Evolutionary conservation across 92 coral and sea anemone species (phyloP).

Genomic region (Zoanthus sociatus): DNA sequence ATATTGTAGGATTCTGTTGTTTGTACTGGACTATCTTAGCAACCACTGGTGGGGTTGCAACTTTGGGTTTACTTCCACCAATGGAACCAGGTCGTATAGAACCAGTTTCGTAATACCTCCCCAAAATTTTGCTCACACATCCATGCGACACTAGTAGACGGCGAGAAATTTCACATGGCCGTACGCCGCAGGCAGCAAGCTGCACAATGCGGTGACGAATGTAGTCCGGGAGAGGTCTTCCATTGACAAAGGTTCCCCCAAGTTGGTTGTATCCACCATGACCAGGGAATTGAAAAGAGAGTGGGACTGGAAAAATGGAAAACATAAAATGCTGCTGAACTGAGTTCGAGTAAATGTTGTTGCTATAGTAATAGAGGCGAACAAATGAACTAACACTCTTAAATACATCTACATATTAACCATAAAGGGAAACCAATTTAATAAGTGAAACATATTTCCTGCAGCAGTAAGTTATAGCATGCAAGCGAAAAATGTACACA

Average conservation of each 20-base stretch:
- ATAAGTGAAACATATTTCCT: no score
- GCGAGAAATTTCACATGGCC: constrained; percentile 96
- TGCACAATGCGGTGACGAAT: constrained; percentile 98
- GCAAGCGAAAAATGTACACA: no score
- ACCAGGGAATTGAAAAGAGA: constrained; percentile 82
- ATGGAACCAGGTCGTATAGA: constrained; percentile 98
- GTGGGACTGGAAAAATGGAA: constrained; percentile 62
- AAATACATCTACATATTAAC: no score
- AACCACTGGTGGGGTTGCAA: constrained; percentile 98
- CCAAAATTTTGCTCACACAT: constrained; percentile 95
- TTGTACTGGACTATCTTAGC: constrained; percentile 95
- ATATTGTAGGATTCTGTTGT: constrained; percentile 98
- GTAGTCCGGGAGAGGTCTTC: constrained; percentile 98
- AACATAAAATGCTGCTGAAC: background rate
- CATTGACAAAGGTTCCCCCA: constrained; percentile 93
- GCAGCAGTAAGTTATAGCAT: no score
- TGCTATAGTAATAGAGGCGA: no score
- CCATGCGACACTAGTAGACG: constrained; percentile 94
- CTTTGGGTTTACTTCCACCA: constrained; percentile 99
- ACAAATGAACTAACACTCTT: no score
- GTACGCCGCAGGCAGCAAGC: constrained; percentile 95
- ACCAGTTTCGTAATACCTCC: constrained; percentile 94
- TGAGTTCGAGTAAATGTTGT: background rate
- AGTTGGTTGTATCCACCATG: constrained; percentile 93
- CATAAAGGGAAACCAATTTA: no score